These are phyloP conservation scores for Ditula angustiorana DNA, from an alignment of 2,888 invertebrate species.

Conservation along the genomic window DNA sequence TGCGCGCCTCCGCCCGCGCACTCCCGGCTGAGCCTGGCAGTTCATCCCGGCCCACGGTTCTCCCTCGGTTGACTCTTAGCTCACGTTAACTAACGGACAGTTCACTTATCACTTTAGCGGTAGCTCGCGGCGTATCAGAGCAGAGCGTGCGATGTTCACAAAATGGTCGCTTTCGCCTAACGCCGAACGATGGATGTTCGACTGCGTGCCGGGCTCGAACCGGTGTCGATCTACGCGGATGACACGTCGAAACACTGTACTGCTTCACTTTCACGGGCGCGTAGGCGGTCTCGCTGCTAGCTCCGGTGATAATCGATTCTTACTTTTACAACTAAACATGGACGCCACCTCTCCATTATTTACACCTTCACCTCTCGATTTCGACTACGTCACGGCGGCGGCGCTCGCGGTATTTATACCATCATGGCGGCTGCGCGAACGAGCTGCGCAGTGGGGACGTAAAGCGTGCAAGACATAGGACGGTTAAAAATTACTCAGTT, in stretches of 20 bases:
- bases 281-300: constrained; percentile 82
- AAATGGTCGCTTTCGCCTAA: constrained; percentile 73
- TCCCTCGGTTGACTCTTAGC: constrained; percentile 47
- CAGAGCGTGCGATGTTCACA: constrained; percentile 68
- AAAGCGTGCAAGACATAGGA: constrained; percentile 59
- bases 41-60: constrained; percentile 57
- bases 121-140: constrained; percentile 60
- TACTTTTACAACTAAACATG: constrained; percentile 73
- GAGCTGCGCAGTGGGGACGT: constrained; percentile 73
- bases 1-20: constrained; percentile 61
- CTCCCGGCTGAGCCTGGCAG: constrained; percentile 59
- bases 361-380: constrained; percentile 81
- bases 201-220: constrained; percentile 74
- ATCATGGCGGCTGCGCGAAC: constrained; percentile 74
- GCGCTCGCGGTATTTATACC: constrained; percentile 72
- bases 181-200: constrained; percentile 56
- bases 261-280: constrained; percentile 78
- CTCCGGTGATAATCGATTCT: constrained; percentile 80
- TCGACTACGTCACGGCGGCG: constrained; percentile 79
- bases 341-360: constrained; percentile 83
- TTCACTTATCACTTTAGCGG: constrained; percentile 67
- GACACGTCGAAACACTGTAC: constrained; percentile 83
- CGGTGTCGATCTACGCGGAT: constrained; percentile 79
- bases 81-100: constrained; percentile 53
- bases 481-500: neutral